Conservation (phyloP, 2,113 vertebrate species). For the Mohoua ochrocephala region DNA sequence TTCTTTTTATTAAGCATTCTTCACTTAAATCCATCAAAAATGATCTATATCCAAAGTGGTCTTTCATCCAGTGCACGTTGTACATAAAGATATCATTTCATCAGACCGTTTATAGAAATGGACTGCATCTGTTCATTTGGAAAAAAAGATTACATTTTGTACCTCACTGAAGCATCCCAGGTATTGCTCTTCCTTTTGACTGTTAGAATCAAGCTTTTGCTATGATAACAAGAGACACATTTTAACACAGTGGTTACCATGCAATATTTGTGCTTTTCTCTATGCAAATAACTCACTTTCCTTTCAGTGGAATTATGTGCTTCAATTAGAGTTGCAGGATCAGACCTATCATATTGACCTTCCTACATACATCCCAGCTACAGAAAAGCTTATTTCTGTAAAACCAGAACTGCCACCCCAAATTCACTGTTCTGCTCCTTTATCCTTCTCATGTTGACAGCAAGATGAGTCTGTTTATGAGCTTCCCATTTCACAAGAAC, state of each 20-base stretch:
- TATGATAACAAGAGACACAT: not conserved
- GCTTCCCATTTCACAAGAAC: constrained; percentile 16
- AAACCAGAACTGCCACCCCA: not conserved
- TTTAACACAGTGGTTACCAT: not conserved
- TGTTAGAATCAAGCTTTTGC: not conserved
- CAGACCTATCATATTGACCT: not conserved
- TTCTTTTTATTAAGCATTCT: not conserved
- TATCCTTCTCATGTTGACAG: not conserved
- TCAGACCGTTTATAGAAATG: not conserved
- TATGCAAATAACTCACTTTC: not conserved
- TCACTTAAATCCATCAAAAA: not conserved
- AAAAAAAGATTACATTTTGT: not conserved
- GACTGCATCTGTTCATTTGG: not conserved
- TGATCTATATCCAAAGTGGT: not conserved
- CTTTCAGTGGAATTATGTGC: not conserved
- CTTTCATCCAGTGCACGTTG: not conserved
- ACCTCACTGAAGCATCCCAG: not conserved
- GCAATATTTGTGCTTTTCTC: not conserved
- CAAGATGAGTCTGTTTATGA: not conserved
- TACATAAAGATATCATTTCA: not conserved
- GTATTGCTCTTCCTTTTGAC: not conserved
- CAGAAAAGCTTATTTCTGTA: not conserved
- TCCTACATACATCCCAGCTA: not conserved
- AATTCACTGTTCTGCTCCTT: not conserved
- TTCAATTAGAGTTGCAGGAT: not conserved